Evolutionary conservation across 2,888 invertebrate genomes (phyloP).

Genomic region (Acanthopleura granulata): DNA sequence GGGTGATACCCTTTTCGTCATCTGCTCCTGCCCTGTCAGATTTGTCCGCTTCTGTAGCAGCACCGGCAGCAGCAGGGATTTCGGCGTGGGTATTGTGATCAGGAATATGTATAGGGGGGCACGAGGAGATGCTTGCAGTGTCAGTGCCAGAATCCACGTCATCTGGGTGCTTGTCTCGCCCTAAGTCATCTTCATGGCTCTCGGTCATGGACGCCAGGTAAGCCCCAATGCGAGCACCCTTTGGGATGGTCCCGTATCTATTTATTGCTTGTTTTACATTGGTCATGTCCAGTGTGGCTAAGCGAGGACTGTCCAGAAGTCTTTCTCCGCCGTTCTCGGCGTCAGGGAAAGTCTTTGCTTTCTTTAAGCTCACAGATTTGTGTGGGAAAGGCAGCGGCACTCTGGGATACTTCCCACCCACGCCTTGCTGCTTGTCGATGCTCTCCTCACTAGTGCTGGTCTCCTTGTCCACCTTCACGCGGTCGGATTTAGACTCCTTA

Average conservation of each 20-base stretch:
- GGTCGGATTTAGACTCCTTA: not conserved
- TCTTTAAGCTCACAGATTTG: constrained; percentile 14
- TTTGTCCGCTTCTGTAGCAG: constrained; percentile 15
- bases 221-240: constrained; percentile 95
- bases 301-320: constrained; percentile 62
- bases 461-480: constrained; percentile 42
- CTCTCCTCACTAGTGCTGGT: constrained; percentile 42
- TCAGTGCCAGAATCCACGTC: constrained; percentile 62
- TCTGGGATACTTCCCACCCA: constrained; percentile 51
- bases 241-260: constrained; percentile 96
- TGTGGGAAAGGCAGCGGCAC: constrained; percentile 59
- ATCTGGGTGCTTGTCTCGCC: constrained; percentile 55
- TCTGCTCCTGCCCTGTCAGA: constrained; percentile 22
- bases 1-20: constrained; percentile 46
- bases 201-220: constrained; percentile 87
- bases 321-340: constrained; percentile 21
- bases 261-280: constrained; percentile 92
- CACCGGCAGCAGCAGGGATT: not conserved
- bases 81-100: constrained; percentile 20
- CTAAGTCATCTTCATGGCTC: constrained; percentile 40
- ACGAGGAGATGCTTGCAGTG: constrained; percentile 56
- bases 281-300: constrained; percentile 94
- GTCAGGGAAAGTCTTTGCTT: constrained; percentile 1
- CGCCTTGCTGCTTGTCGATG: constrained; percentile 37
- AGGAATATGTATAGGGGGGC: constrained; percentile 42